Evolutionary conservation across 2,113 vertebrate genomes (phyloP), one percentile per base, ranked within the genome.

Genomic region (Leiothrix lutea): DNA sequence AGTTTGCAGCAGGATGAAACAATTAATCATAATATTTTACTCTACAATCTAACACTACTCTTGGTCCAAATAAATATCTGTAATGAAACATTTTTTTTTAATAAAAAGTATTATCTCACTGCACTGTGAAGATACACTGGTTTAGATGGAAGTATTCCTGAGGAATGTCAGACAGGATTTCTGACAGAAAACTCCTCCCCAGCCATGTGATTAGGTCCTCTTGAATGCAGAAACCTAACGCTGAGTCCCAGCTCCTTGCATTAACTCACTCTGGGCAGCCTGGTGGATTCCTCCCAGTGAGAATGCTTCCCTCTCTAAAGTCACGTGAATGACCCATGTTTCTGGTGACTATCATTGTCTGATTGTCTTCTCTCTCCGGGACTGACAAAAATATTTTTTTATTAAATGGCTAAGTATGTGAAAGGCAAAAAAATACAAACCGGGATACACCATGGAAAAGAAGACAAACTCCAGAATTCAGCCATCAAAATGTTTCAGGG

Each of bases 11-110:
- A 80, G 90, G 90, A 93, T 92, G 54, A 85, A 94, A 91, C 66
- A 89, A 93, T 95, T 95, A 95, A 87, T 71, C 65, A 91, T 67
- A 90, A 84, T 70, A 92, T 90, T 95, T 94, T 92, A 58, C 51
- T 73, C 50, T 54, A 66, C 58, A 58, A 21, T 66, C 70, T 91
- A 95, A 94, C 75, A 62, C 54, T 82, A 36, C 31, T 80, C 58
- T 80, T 85, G 50, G 66, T 86, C 54, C 94, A 79, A 94, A 77
- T 86, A 95, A 90, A 40, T 77, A 88, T 31, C 58, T 84, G 47
- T 79, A 95, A 89, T 84, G 19, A 86, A 62, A 65, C 18, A 36
- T 74, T 29, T 62, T 72, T 73, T 57, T 51, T 72, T 24, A 88
- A 87, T 78, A 66, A 66, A 62, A 96, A 44, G 14, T 42, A 60